Conservation (phyloP, 2,888 invertebrate species). For the Drosophila fulvimacula region DNA sequence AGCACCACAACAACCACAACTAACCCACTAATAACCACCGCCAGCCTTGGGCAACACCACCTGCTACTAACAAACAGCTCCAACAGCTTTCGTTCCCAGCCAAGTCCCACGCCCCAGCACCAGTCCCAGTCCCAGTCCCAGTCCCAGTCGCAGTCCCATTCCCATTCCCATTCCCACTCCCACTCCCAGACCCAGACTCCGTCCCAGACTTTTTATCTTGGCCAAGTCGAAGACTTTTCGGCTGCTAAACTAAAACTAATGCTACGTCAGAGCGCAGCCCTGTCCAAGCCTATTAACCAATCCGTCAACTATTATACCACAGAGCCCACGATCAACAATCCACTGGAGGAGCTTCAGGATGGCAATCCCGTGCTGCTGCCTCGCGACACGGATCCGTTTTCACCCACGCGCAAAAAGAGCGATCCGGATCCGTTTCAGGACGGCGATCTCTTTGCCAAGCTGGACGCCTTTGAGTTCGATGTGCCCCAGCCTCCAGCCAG, state of each 20-base stretch:
- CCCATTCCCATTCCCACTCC: constrained; percentile 15
- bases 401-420: constrained; percentile 84
- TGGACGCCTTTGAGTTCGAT: constrained; percentile 85
- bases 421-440: constrained; percentile 92
- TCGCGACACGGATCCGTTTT: constrained; percentile 84
- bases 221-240: constrained; percentile 60
- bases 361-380: constrained; percentile 84
- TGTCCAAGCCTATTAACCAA: constrained; percentile 70
- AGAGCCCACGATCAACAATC: constrained; percentile 53
- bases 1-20: constrained; percentile 38
- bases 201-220: constrained; percentile 15
- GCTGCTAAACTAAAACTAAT: constrained; percentile 67
- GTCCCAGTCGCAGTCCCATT: constrained; percentile 19
- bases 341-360: constrained; percentile 60
- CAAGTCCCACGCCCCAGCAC: constrained; percentile 39
- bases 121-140: constrained; percentile 17
- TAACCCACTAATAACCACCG: constrained; percentile 68
- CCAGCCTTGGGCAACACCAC: constrained; percentile 50
- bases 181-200: constrained; percentile 26
- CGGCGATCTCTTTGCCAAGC: constrained; percentile 84
- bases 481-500: constrained; percentile 64
- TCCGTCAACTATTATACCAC: constrained; percentile 79
- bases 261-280: constrained; percentile 56
- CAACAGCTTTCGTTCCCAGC: constrained; percentile 33
- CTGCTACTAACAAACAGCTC: constrained; percentile 45